A percentile compares a stretch with the other conserved stretches of the same genome.
Evolutionary conservation across 2,797 vertebrate genomes (phyloP).

Genomic region (Leptodactylus fallax): DNA sequence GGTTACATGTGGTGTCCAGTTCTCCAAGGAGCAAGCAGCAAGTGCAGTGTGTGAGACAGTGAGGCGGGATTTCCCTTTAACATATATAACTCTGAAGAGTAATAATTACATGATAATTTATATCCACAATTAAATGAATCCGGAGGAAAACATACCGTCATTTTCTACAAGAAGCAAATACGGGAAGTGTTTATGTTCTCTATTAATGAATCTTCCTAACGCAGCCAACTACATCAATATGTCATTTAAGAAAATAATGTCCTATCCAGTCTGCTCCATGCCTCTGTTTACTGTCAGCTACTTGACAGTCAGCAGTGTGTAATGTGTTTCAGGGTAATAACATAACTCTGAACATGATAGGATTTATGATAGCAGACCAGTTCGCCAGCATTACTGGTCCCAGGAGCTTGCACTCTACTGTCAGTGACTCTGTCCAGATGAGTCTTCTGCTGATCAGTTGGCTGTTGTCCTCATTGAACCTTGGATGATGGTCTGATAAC

Average conservation of each 20-base stretch:
- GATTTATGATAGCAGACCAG: neutral
- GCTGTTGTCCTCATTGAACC: neutral
- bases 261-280: neutral
- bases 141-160: neutral
- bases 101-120: conserved; percentile 45
- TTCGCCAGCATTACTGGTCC: neutral
- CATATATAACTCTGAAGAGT: neutral
- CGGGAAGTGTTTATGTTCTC: conserved; percentile 53
- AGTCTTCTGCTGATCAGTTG: neutral
- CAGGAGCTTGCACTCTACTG: conserved; percentile 3
- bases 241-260: conserved; percentile 17
- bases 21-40: neutral
- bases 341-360: neutral
- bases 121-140: conserved; percentile 31
- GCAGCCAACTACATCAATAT: conserved; percentile 32
- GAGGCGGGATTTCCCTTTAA: neutral
- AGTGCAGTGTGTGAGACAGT: neutral
- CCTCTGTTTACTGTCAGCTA: neutral
- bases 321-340: neutral
- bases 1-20: neutral
- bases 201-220: conserved; percentile 41
- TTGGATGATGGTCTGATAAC: neutral
- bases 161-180: conserved; percentile 32
- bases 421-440: neutral
- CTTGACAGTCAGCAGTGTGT: neutral